Conservation (phyloP, 2,797 vertebrate genomes). For the Gobio occitaniae region DNA sequence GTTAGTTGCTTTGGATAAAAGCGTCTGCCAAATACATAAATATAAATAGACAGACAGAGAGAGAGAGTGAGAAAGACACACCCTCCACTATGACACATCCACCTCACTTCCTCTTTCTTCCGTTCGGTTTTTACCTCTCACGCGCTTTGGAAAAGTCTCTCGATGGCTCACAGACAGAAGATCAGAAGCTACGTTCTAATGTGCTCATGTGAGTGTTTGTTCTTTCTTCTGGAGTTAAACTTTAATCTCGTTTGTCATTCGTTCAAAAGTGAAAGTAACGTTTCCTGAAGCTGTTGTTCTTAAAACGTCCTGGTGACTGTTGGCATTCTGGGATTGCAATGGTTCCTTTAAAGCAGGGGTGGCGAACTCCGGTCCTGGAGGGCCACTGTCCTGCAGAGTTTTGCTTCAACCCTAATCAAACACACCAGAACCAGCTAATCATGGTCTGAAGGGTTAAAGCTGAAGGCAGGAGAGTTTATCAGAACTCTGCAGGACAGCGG, state of each 20-base stretch:
- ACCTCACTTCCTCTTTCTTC: not conserved
- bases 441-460: no score
- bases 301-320: not conserved
- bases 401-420: no score
- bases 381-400: no score
- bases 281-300: not conserved
- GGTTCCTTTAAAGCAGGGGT: no score
- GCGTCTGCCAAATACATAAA: no score
- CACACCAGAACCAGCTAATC: no score
- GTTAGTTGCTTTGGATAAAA: no score
- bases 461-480: no score
- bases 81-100: not conserved
- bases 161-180: rapidly evolving
- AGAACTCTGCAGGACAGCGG: no score
- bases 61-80: not conserved
- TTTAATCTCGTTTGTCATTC: not conserved
- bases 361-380: no score
- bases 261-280: not conserved
- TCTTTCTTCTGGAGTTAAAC: not conserved
- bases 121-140: not conserved
- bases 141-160: not conserved
- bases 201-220: not conserved
- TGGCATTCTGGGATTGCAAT: no score
- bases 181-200: not conserved
- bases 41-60: no score